These are phyloP conservation scores for Leptinotarsa texana DNA, from an alignment of 1,140 invertebrate genomes.

Conservation along the genomic window DNA sequence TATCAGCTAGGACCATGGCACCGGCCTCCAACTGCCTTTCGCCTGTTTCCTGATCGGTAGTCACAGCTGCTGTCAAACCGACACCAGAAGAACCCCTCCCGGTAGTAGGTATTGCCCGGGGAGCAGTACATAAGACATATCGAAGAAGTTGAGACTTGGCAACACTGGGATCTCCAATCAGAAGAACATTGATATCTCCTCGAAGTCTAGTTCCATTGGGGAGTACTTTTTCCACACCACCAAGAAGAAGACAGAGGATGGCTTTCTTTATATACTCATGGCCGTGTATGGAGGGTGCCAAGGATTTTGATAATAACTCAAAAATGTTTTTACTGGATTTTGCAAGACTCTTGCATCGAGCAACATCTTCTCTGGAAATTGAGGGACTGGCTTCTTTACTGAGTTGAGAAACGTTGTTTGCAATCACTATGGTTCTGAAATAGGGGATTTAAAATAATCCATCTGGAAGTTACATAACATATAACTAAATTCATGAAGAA, in stretches of 20 bases:
- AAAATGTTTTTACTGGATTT: constrained; percentile 81
- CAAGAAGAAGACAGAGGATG: constrained; percentile 91
- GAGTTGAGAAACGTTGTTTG: constrained; percentile 88
- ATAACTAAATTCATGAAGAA: neutral
- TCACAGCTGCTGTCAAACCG: constrained; percentile 98
- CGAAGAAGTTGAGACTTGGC: constrained; percentile 97
- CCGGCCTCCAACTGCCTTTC: constrained; percentile 92
- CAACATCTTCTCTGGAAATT: constrained; percentile 87
- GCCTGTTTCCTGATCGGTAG: constrained; percentile 90
- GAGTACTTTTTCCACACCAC: constrained; percentile 94
- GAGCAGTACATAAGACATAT: constrained; percentile 93
- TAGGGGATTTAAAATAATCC: neutral
- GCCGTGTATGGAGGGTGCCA: constrained; percentile 98
- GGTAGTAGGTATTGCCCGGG: constrained; percentile 94
- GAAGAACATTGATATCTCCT: constrained; percentile 96
- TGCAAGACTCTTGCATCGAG: constrained; percentile 86
- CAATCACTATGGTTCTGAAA: constrained; percentile 88
- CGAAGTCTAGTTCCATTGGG: constrained; percentile 94
- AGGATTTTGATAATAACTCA: constrained; percentile 85
- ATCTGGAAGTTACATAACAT: too few species aligned
- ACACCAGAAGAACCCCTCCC: constrained; percentile 92
- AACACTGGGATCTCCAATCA: constrained; percentile 97
- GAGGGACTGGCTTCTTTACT: constrained; percentile 87
- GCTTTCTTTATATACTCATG: constrained; percentile 97
- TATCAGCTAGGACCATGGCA: constrained; percentile 98